Base-by-base conservation (phyloP, 2,888 invertebrate species). In the Eurois occulta region DNA sequence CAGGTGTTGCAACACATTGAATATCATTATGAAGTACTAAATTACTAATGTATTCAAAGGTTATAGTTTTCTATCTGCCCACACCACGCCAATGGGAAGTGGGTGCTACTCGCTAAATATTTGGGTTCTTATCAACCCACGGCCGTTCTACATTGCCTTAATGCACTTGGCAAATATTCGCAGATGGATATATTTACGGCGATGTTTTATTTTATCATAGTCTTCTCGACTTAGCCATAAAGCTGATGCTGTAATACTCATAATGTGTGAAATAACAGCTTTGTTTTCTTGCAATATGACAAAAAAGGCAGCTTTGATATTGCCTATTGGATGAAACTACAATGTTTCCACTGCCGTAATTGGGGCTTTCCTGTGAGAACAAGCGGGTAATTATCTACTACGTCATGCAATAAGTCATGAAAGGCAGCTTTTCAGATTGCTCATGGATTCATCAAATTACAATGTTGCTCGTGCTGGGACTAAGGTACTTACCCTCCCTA, bases 61-160 rank as follows among this genome's bases (percentile, higher is more conserved):
- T 92, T 91, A 90, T 90, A 89, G 89, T 91, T 91, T 91, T 90
- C 89, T 88, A 87, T 91, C 93, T 88, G 88, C 94, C 93, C 93
- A 91, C 91, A 77, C 41, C 46, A 77, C 80, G 78, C 84, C 90
- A 85, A 87, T 85, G 86, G 79, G 85, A 69, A n/a, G 94, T 94
- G 93, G 94, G 94, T 93, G 95, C 89, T 73, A 71, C 77, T 89
- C 87, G 91, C 93, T 87, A 92, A 93, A 93, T 92, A 93, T 93
- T 93, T 90, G 89, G 90, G 89, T 84, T 85, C 86, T 38, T 85
- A 83, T 89, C 91, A 84, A 46, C 95, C 94, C 92, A 95, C 95
- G 89, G 83, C 18, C 86, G 95, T 92, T 94, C 95, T 88, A 95
- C 90, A 92, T 95, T 84, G 84, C 92, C 92, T 92, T 92, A 58